Base-by-base conservation (phyloP, 1,140 invertebrate genomes). In the Idris sp. region DNA sequence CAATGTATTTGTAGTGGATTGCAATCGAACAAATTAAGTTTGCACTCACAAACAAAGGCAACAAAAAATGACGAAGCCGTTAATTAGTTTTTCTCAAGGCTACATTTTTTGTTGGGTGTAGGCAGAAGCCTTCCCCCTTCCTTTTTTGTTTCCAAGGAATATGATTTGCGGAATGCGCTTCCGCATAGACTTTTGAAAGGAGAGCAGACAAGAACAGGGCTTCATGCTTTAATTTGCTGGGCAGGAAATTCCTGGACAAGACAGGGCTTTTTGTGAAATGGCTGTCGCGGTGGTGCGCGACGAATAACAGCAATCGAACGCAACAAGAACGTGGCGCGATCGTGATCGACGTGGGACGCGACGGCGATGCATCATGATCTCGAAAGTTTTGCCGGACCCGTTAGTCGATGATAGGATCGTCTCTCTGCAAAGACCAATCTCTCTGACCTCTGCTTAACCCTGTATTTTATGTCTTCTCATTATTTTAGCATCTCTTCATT, bases 321-420 rank as follows among this genome's bases (percentile, higher is more conserved):
- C 38, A n/a, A n/a, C n/a, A 56, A 72, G 73, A 79, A 76, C 64
- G 64, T 54, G 73, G 56, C 65, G 49, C 69, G 77, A 76, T 81
- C 80, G 78, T 82, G 80, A 83, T 85, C 81, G 81, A 79, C 61
- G 73, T 62, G 62, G 61, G 67, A 78, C 74, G n/a, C n/a, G 74
- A 75, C 74, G 76, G 74, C 67, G 62, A 71, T 71, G 69, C 73
- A 74, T 81, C 79, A 80, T 79, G 80, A 83, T 83, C 83, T 80
- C 74, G 80, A 83, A 84, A 84, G 77, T 81, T 79, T 77, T 76
- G 74, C 78, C 43, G 53, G 33, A 59, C 49, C 84, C 84, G 83
- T 85, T 85, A 85, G 74, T 74, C 79, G 81, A 82, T 79, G 82
- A 84, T 82, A 81, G 80, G 78, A 84, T 84, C 81, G 74, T 79